phyloP scores from a whole-genome alignment of 2,888 invertebrate species.

The Cinara cedri region DNA sequence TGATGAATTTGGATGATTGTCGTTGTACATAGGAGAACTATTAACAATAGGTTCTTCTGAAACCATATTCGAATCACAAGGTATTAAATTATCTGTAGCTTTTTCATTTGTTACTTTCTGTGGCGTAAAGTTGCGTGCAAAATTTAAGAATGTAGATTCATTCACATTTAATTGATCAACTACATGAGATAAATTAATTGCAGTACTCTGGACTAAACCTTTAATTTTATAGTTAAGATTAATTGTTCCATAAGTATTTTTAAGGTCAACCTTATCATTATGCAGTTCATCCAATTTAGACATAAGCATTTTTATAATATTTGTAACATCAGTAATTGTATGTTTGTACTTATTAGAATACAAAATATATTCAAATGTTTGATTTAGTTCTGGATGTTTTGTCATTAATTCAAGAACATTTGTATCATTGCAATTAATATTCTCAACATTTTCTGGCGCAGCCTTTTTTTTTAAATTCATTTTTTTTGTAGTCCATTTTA shows the following conservation, averaged over 20 bases:
- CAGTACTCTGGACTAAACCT: conserved; percentile 52
- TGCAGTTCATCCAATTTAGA: conserved; percentile 40
- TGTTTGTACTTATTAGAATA: conserved; percentile 53
- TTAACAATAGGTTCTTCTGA: background rate
- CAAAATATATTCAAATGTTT: conserved; percentile 53
- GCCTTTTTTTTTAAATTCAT: background rate
- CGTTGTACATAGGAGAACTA: background rate
- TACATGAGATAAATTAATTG: conserved; percentile 49
- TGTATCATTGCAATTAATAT: conserved; percentile 14
- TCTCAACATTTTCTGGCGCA: background rate
- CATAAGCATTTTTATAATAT: conserved; percentile 48
- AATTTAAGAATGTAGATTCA: conserved; percentile 35
- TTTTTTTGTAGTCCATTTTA: background rate
- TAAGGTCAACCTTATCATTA: conserved; percentile 23
- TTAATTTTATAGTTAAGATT: conserved; percentile 41
- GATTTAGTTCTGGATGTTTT: conserved; percentile 22
- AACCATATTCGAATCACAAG: background rate
- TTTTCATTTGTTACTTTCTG: background rate
- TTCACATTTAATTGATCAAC: conserved; percentile 47
- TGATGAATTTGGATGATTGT: background rate
- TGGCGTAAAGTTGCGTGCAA: background rate
- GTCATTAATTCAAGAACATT: conserved; percentile 31
- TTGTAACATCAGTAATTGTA: conserved; percentile 49
- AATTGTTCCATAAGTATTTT: conserved; percentile 23
- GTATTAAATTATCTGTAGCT: background rate